A percentile compares a stretch with the other conserved stretches of the same genome.
These are phyloP conservation scores for Apodemus agrarius DNA, from an alignment of 2,797 vertebrate genomes.

Conservation along the genomic window DNA sequence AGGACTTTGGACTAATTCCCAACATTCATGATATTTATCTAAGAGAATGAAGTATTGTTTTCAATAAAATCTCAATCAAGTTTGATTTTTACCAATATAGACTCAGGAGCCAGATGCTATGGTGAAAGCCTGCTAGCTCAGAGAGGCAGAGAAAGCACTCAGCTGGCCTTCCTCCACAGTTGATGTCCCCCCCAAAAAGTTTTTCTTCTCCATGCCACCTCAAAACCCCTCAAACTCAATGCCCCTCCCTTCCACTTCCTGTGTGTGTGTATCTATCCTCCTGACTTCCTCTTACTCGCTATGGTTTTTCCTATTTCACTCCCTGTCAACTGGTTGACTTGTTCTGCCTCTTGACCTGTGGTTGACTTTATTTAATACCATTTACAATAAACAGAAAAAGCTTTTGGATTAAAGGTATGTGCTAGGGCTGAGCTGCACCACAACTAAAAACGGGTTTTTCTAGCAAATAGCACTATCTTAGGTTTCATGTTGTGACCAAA, in stretches of 20 bases:
- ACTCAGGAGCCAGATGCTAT: neutral
- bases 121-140: neutral
- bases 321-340: neutral
- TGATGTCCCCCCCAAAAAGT: neutral
- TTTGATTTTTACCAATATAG: neutral
- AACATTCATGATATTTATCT: constrained; percentile 36
- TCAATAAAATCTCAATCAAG: neutral
- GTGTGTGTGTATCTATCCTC: too few species aligned
- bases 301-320: neutral
- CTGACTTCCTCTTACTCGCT: neutral
- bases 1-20: constrained; percentile 33
- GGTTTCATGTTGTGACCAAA: neutral
- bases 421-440: neutral
- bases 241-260: neutral
- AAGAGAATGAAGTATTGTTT: neutral
- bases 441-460: neutral
- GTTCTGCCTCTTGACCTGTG: neutral
- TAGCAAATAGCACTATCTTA: neutral
- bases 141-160: neutral
- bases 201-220: neutral
- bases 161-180: neutral
- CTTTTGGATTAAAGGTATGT: neutral
- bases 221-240: neutral
- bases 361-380: neutral
- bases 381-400: neutral